Base-by-base conservation (phyloP, 2,113 vertebrate genomes). In the Felis chaus region DNA sequence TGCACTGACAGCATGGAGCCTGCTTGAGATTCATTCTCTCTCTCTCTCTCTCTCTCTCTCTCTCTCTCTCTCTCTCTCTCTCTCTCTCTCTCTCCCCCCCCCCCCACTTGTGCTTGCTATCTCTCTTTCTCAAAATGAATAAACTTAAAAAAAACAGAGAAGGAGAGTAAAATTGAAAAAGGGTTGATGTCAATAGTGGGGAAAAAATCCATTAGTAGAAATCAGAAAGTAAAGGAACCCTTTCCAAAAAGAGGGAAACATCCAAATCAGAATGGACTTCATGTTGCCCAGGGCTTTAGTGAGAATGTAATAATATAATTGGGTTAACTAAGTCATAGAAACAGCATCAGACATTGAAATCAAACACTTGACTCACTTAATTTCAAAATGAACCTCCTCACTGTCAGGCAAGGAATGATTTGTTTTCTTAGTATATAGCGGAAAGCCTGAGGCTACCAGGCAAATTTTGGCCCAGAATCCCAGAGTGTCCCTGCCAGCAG, bases 351-450 rank as follows among this genome's bases (percentile, higher is more conserved):
- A 25, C n/a, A 68, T 33, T 86, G 45, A 97, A 92, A 95, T 86
- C 66, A 97, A 97, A 21, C 61, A 68, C 25, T 84, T 95, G 66
- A 65, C 76, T 86, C 74, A 27, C 86, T 95, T 87, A 93, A 95
- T 94, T 80, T 97, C 92, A 93, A 48, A 95, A 45, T 11, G 91
- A 82, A 95, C 53, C 76, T 91, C 97, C 92, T 91, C 78, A 73
- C 21, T 63, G 84, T 53, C 45, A 79, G 41, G 33, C 39, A 78
- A 94, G 53, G 11, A 83, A 14, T 4, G 80, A 55, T 13, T 92
- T 94, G 55, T 84, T 94, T 82, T 82, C 65, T 91, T 73, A 69
- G 4, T 69, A 55, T 45, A 41, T 10, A 10, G 25, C 25, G 7
- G 69, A 85, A 95, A 89, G 55, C 66, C 82, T 76, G 33, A 68